phyloP scores from a whole-genome alignment of 2,113 vertebrate species.

The Scytalopus superciliaris region DNA sequence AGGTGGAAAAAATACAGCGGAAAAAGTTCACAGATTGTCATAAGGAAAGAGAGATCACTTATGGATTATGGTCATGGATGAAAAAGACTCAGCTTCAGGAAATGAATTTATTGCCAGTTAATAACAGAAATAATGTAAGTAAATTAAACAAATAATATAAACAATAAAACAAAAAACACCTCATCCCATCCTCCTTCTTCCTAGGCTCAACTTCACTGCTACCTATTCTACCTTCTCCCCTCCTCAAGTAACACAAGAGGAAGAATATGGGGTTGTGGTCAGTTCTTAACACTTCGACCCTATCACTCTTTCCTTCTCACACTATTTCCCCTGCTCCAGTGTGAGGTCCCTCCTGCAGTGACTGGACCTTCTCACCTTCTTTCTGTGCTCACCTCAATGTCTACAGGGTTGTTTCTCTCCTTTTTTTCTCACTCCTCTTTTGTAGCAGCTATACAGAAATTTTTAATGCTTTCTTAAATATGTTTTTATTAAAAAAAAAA shows the following conservation, averaged over 20 bases:
- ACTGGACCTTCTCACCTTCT: background rate
- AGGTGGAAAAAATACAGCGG: background rate
- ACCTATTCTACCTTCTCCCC: background rate
- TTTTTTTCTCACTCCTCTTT: background rate
- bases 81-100: background rate
- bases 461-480: background rate
- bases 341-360: background rate
- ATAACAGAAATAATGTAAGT: no score
- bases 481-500: background rate
- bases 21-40: background rate
- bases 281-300: background rate
- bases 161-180: background rate
- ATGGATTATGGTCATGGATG: fast-evolving
- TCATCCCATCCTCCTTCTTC: background rate
- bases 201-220: background rate
- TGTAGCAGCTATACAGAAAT: background rate
- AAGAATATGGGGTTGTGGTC: background rate
- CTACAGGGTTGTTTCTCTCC: background rate
- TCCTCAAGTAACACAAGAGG: fast-evolving
- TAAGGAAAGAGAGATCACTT: background rate
- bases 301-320: background rate
- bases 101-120: background rate
- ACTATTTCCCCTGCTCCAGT: background rate
- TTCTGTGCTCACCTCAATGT: background rate
- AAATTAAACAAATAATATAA: no score